Conservation (phyloP, 92 coral and sea anemone species). For the Hydrozoanthus gracilis region DNA sequence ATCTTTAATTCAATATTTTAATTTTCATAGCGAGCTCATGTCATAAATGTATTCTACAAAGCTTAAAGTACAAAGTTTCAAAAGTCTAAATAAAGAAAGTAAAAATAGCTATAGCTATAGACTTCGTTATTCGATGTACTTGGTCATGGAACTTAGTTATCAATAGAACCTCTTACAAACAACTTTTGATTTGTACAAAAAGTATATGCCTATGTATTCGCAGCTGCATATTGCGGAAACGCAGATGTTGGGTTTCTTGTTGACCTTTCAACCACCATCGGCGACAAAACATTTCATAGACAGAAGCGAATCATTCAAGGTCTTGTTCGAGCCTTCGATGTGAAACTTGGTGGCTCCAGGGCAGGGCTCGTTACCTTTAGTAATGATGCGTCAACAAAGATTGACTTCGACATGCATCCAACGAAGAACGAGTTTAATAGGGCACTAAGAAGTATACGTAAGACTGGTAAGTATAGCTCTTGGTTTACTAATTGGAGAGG, state of each 20-base stretch:
- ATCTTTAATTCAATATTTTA: too few species aligned
- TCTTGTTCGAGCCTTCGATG: conserved; percentile 22
- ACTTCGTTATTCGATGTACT: too few species aligned
- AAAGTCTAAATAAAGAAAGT: too few species aligned
- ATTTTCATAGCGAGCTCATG: too few species aligned
- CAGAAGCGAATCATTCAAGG: conserved; percentile 9
- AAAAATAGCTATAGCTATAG: too few species aligned
- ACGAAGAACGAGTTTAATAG: conserved; percentile 1
- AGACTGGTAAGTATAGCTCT: background rate
- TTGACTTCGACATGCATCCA: background rate
- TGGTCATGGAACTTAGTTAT: background rate
- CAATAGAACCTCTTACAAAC: background rate
- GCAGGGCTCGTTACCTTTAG: conserved; percentile 23
- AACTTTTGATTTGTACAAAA: background rate
- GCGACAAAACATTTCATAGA: background rate
- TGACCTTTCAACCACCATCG: conserved; percentile 5
- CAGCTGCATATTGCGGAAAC: background rate
- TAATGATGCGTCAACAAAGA: background rate
- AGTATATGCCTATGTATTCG: background rate
- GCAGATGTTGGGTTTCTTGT: conserved; percentile 26
- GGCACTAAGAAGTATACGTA: background rate
- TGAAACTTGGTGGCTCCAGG: conserved; percentile 13
- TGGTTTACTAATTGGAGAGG: background rate
- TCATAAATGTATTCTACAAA: too few species aligned
- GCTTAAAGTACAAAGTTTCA: too few species aligned